phyloP scores from a whole-genome alignment of 1,140 invertebrate species.

The Leptinotarsa lineolata region DNA sequence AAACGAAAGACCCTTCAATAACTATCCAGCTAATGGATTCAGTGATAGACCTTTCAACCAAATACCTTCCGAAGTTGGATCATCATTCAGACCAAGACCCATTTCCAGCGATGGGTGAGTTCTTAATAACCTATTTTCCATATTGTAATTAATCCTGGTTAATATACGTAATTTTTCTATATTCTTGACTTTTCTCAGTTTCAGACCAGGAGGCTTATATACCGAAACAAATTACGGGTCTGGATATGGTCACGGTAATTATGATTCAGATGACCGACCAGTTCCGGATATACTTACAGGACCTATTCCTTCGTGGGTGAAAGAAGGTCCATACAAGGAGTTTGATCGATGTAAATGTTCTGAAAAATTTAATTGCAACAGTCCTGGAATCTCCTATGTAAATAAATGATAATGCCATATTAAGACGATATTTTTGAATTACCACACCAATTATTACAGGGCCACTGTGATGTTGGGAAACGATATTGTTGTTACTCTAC shows the following conservation, averaged over 20 bases:
- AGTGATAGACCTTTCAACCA: constrained; percentile 10
- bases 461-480: constrained; percentile 60
- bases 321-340: constrained; percentile 54
- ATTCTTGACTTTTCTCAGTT: constrained; percentile 1
- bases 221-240: constrained; percentile 21
- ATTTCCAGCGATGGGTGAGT: background rate
- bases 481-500: constrained; percentile 60
- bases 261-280: constrained; percentile 26
- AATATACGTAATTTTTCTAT: too few relatives aligned
- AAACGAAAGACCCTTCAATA: constrained; percentile 2
- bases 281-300: constrained; percentile 52
- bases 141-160: too few relatives aligned
- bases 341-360: constrained; percentile 62
- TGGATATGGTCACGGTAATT: constrained; percentile 31
- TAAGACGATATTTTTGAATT: too few relatives aligned
- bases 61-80: constrained; percentile 11
- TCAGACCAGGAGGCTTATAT: constrained; percentile 45
- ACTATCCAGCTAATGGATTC: constrained; percentile 16
- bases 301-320: constrained; percentile 56
- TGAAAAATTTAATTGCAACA: constrained; percentile 63
- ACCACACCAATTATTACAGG: constrained; percentile 50
- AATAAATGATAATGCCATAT: constrained; percentile 40
- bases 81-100: constrained; percentile 3
- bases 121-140: too few relatives aligned
- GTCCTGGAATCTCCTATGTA: constrained; percentile 62